Base-by-base conservation (phyloP, 2,113 vertebrate genomes). In the Piliocolobus tephrosceles region DNA sequence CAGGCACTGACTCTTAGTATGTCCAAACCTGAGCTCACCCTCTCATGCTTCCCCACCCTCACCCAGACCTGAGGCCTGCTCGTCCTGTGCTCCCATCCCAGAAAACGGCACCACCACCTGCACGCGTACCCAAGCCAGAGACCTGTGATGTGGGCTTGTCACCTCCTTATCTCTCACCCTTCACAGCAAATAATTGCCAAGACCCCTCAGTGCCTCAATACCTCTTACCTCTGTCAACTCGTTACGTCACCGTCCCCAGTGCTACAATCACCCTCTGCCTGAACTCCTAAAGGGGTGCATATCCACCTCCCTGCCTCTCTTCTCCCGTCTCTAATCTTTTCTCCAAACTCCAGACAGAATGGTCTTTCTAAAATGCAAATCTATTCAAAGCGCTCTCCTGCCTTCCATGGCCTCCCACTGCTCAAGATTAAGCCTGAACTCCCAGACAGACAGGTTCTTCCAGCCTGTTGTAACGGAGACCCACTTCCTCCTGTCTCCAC, bases 41-140 rank as follows among this genome's bases (percentile, higher is more conserved):
- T 13, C 57, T 32, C 38, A 16, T 52, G 47, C 35, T 9, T 7
- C 12, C 45, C 35, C 6, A 6, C 22, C 8, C 52, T 25, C 38
- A 3, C 32, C n/a, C 43, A 70, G 40, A 8, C 12, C 43, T 6
- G 22, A 52, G 16, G 27, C 35, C 66, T 38, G 47, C 32, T 79
- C 1, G 0, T 82, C 35, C 14, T 9, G 13, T 1, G 64, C 47
- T 73, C 38, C 50, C 0, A 0, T 61, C 75, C 52, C 25, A n/a
- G n/a, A 79, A 61, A 87, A 64, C 17, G 38, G 11, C 5, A 64
- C 72, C 32, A 11, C 9, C 2, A 5, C 52, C n/a, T 68, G 30
- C 14, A 30, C 18, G 20, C 25, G 18, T 40, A 12, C 9, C 52
- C 13, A 32, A 72, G 45, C 22, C 72, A 80, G 91, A 85, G 30